Evolutionary conservation across 2,113 vertebrate genomes (phyloP).

Genomic region (Ceyx melanurus): DNA sequence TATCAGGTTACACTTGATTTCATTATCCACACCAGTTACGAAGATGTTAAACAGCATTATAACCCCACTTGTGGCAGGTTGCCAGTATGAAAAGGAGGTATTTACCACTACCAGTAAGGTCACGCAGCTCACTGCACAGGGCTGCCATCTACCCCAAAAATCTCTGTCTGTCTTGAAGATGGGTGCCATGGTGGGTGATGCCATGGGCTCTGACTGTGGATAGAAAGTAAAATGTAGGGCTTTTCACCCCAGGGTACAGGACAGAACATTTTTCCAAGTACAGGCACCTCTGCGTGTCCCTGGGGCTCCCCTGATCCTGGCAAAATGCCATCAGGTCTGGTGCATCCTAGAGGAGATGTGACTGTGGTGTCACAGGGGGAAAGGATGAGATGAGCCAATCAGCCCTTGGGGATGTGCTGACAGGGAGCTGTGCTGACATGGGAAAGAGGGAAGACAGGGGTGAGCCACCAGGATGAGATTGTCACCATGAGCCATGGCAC

Average conservation of each 20-base stretch:
- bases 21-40: neutral
- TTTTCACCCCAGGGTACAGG: neutral
- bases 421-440: fast-evolving
- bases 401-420: fast-evolving
- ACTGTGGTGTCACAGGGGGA: fast-evolving
- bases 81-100: neutral
- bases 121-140: neutral
- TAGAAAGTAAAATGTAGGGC: neutral
- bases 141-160: neutral
- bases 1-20: neutral
- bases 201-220: neutral
- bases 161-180: neutral
- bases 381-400: neutral
- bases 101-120: neutral
- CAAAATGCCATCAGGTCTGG: too few species aligned
- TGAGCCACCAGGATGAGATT: neutral
- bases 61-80: neutral
- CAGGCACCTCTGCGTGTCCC: neutral
- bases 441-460: neutral
- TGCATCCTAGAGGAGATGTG: neutral
- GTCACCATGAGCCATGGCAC: neutral
- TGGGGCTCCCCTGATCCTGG: fast-evolving
- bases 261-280: neutral
- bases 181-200: neutral
- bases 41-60: neutral